Base-by-base conservation (phyloP, 2,888 invertebrate species). In the Sarcophaga caerulescens region DNA sequence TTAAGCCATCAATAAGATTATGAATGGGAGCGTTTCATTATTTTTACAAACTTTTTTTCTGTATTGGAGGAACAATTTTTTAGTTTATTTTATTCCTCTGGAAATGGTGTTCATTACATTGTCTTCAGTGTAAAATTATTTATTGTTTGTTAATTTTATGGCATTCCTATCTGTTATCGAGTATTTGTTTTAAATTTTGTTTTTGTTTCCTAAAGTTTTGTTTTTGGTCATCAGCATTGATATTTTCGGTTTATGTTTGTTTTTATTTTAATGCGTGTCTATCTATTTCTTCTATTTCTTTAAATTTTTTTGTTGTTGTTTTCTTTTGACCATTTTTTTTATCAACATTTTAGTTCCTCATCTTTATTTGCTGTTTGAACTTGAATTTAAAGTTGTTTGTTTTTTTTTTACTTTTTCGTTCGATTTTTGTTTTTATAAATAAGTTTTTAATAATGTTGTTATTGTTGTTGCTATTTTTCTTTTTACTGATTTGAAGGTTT, bases 351-450 rank as follows among this genome's bases (percentile, higher is more conserved):
- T 68, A 75, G 70, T 79, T 80, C 76, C 66, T 65, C 79, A 71
- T 84, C n/a, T 75, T 80, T 65, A 21, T 66, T 76, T 76, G 44
- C 66, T 25, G 62, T 76, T 82, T 87, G 87, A 87, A 88, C 87
- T 88, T 88, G 88, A 88, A 87, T 63, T 85, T 77, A 52, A 75
- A 52, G 19, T 69, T 70, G 66, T 23, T 69, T 66, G 62, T 23
- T 62, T 71, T 78, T 73, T 35, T 80, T 73, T 73, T 80, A 35
- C 68, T 73, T 35, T 35, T 35, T 35, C 10, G 10, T 35, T 35
- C 35, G 35, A 35, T 35, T 35, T 35, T 35, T 35, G 35, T 35
- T 73, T 80, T 21, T 45, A 57, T 57, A 65, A 70, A 65, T 76
- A 74, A 25, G 44, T 23, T 71, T 60, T 59, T 25, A 19, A 66